Evolutionary conservation across 1,140 invertebrate genomes (phyloP).

Genomic region (Anoplophora glabripennis): DNA sequence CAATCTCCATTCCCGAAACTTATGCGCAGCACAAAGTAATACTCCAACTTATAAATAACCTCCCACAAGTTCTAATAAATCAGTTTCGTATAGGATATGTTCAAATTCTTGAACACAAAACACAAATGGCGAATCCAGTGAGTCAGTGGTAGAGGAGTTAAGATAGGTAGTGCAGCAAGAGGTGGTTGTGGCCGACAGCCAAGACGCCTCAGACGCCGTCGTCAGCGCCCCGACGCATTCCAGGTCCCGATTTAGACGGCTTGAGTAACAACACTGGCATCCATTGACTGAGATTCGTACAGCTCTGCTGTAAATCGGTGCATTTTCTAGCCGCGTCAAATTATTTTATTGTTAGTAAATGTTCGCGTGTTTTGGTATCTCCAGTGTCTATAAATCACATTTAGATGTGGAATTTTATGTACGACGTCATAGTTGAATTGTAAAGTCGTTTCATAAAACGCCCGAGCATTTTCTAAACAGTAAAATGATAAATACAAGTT

Average conservation of each 20-base stretch:
- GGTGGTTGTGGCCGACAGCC: slow-evolving; percentile 40
- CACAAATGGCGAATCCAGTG: slow-evolving; percentile 4
- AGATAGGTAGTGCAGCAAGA: slow-evolving; percentile 36
- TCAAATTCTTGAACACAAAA: no score
- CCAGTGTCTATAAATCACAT: slow-evolving; percentile 1
- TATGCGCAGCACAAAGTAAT: no score
- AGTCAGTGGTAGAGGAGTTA: slow-evolving; percentile 33
- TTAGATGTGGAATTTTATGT: no score
- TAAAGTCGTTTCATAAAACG: no score
- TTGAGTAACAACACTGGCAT: slow-evolving; percentile 40
- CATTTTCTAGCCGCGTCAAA: background rate
- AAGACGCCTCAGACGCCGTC: slow-evolving; percentile 30
- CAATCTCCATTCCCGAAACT: no score
- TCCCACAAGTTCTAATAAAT: no score
- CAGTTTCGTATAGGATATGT: no score
- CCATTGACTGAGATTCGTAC: slow-evolving; percentile 24
- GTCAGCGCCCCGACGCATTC: slow-evolving; percentile 37
- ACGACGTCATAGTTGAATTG: no score
- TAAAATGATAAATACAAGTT: no score
- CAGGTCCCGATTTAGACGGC: slow-evolving; percentile 30
- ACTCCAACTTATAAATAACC: no score
- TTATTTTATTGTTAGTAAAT: slow-evolving; percentile 5
- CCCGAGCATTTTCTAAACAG: no score
- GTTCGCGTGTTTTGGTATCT: slow-evolving; percentile 1
- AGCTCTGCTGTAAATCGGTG: background rate